Percentiles rank a stretch among this genome's conserved stretches.
Conservation (phyloP, 2,113 vertebrate species). For the Oreocharis arfaki region DNA sequence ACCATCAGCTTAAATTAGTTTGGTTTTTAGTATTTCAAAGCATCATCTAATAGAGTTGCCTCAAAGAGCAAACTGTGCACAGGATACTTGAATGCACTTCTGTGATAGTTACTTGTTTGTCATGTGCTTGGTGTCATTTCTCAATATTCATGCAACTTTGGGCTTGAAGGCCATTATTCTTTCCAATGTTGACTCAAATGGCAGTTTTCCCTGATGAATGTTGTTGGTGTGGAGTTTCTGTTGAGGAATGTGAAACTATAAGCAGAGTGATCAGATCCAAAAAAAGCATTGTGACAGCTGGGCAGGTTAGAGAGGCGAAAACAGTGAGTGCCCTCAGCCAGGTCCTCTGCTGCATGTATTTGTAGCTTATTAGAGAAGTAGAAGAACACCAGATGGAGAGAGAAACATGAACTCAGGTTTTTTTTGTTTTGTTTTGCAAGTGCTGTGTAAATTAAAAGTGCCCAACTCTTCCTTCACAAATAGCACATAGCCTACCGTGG, state of each 20-base stretch:
- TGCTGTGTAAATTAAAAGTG: background rate
- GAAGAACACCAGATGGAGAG: background rate
- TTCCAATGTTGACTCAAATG: conserved; percentile 9
- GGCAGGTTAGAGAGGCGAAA: conserved; percentile 18
- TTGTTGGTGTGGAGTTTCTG: conserved; percentile 41
- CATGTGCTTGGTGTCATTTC: background rate
- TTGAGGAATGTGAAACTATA: conserved; percentile 41
- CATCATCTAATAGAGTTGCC: background rate
- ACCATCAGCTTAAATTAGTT: background rate
- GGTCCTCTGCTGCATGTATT: background rate
- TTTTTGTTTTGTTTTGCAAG: background rate
- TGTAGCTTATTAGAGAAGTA: background rate
- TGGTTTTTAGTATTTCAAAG: background rate
- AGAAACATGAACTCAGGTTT: background rate
- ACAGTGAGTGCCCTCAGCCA: background rate
- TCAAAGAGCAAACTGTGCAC: background rate
- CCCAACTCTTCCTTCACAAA: background rate
- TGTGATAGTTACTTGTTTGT: background rate
- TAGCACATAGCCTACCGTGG: fast-evolving
- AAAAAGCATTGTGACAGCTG: conserved; percentile 62
- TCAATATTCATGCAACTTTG: background rate
- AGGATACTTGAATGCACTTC: background rate
- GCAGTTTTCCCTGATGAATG: background rate
- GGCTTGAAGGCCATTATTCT: background rate
- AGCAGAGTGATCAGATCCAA: conserved; percentile 32